Evolutionary conservation across 1,140 invertebrate genomes (phyloP).

Genomic region (Trigoniulus corallinus): DNA sequence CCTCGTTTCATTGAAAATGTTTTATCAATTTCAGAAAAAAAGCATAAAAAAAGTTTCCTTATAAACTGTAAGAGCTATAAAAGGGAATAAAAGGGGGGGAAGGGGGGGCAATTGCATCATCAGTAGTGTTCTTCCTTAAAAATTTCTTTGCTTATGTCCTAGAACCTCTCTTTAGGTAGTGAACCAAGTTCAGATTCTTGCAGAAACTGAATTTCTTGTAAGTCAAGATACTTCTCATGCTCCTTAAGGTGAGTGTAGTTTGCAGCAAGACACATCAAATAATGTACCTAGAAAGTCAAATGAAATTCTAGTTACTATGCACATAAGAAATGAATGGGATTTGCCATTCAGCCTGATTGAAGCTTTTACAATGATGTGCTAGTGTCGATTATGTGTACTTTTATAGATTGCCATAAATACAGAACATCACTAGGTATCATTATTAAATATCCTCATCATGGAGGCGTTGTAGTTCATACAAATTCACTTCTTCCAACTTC

Average conservation of each 20-base stretch:
- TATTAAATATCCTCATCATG: conserved; percentile 7
- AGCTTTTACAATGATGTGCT: not conserved
- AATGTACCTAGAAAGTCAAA: conserved; percentile 47
- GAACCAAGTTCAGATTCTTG: conserved; percentile 45
- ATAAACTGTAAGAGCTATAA: no score
- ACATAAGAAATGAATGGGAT: not conserved
- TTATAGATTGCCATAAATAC: not conserved
- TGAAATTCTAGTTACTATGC: not conserved
- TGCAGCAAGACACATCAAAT: conserved; percentile 82
- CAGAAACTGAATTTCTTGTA: conserved; percentile 59
- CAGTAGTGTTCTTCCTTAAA: conserved; percentile 24
- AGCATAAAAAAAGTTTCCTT: no score
- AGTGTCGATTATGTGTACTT: not conserved
- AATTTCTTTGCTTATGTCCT: conserved; percentile 55
- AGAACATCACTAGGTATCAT: no score
- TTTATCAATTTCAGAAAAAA: no score
- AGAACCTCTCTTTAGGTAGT: conserved; percentile 24
- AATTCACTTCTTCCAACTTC: conserved; percentile 14
- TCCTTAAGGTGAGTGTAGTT: conserved; percentile 91
- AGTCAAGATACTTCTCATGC: conserved; percentile 78
- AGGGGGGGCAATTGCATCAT: no score
- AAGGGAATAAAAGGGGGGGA: no score
- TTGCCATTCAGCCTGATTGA: not conserved
- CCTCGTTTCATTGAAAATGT: no score
- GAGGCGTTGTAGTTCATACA: conserved; percentile 13